Base-by-base conservation (phyloP, 1,140 invertebrate species). In the Rhyacophila brunnea region DNA sequence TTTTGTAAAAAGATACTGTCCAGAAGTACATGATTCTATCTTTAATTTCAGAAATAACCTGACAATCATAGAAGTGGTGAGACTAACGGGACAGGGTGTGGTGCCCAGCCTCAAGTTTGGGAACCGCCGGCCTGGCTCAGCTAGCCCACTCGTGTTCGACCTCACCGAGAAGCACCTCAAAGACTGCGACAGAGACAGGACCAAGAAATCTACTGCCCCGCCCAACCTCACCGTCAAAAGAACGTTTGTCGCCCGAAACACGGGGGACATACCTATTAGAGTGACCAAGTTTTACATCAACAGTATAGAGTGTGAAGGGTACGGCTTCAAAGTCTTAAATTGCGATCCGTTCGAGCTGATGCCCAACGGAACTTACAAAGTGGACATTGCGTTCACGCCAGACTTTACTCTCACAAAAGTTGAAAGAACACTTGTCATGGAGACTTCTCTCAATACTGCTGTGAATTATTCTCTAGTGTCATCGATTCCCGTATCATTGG, bases 321-420 rank as follows among this genome's bases (percentile, higher is more conserved):
- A 90, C 71, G 94, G 94, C 7, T 97, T 94, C 70, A 84, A 83
- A 69, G 84, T 95, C 14, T 74, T 93, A 15, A 89, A 95, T 67
- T 97, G 95, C 74, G 79, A 83, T 18, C 84, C 89, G 7, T 95
- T 96, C 71, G 78, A 84, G 36, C 78, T 98, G 34, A 74, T 77
- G 51, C 91, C 94, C 11, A 96, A 96, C 74, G 84, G 83, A 7
- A 90, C 87, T n/a, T 83, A 83, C 65, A 89, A 89, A 70, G 86
- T 98, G 20, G 92, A 96, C 68, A 91, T 98, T 64, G 88, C 90
- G 51, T 97, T 95, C 73, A 92, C 91, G 0, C 90, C 95, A 6
- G 96, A 98, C 79, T 96, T 95, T 70, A 94, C 95, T 2, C 79
- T 95, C 55, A 85, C 91, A 0, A 83, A 87, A 55, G 84, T 95